phyloP scores from a whole-genome alignment of 1,140 invertebrate genomes.

The Drosophila rufa region DNA sequence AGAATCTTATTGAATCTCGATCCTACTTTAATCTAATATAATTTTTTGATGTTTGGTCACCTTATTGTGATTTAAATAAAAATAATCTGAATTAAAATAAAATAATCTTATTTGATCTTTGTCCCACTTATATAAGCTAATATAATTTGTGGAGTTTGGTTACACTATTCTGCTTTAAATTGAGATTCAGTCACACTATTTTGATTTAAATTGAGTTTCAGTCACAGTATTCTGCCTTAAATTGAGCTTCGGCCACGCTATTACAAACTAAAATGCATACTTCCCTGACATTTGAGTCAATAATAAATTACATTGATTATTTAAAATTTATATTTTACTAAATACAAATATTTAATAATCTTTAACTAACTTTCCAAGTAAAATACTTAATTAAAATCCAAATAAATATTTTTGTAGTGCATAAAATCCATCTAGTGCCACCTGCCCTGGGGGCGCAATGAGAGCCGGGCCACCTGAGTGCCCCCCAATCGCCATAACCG shows the following conservation, averaged over 20 bases:
- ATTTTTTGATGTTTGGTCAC: no score
- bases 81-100: no score
- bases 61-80: no score
- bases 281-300: no score
- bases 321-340: not conserved
- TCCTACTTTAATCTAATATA: no score
- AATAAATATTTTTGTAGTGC: constrained; percentile 14
- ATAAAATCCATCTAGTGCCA: not conserved
- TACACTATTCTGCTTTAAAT: not conserved
- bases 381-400: not conserved
- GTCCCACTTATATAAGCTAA: no score
- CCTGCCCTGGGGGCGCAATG: constrained; percentile 30
- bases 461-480: constrained; percentile 60
- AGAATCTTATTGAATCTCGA: no score
- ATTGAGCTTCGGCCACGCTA: not conserved
- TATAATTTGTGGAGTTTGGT: no score
- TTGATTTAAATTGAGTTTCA: not conserved
- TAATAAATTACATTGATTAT: no score
- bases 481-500: constrained; percentile 27
- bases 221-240: not conserved
- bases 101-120: no score
- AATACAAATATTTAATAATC: no score
- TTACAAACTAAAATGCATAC: not conserved
- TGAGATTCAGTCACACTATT: not conserved
- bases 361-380: not conserved